Conservation (phyloP, 1,140 invertebrate species). For the Pantala flavescens region DNA sequence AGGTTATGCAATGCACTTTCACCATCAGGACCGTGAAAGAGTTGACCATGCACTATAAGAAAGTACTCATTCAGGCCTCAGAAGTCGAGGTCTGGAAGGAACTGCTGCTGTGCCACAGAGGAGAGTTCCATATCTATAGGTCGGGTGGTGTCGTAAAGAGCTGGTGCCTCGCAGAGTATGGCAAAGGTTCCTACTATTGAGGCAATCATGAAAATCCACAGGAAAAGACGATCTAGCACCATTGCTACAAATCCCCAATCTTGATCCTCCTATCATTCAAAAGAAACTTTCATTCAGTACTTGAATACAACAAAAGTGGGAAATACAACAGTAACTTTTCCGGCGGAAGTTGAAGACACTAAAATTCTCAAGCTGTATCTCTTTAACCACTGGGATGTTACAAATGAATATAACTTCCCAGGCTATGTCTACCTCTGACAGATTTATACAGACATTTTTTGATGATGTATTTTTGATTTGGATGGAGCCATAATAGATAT, state of each 20-base stretch:
- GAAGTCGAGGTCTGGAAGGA: conserved; percentile 42
- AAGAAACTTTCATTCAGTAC: conserved; percentile 4
- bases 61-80: conserved; percentile 12
- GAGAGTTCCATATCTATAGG: conserved; percentile 81
- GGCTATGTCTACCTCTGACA: too few relatives aligned
- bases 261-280: conserved; percentile 69
- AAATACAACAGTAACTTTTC: background rate
- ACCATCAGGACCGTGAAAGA: background rate
- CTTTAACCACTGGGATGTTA: too few relatives aligned
- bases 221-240: conserved; percentile 93
- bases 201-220: conserved; percentile 90
- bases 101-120: conserved; percentile 68
- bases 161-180: conserved; percentile 81
- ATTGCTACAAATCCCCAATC: conserved; percentile 99
- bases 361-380: too few relatives aligned
- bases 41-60: conserved; percentile 1
- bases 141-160: conserved; percentile 78
- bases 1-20: conserved; percentile 9
- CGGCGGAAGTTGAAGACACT: too few relatives aligned
- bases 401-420: too few relatives aligned
- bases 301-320: conserved; percentile 13
- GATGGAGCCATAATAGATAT: too few relatives aligned
- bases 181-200: conserved; percentile 79
- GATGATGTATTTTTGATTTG: too few relatives aligned
- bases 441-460: too few relatives aligned